These are phyloP conservation scores for Cherax destructor DNA, from an alignment of 1,140 invertebrate species.

Conservation along the genomic window DNA sequence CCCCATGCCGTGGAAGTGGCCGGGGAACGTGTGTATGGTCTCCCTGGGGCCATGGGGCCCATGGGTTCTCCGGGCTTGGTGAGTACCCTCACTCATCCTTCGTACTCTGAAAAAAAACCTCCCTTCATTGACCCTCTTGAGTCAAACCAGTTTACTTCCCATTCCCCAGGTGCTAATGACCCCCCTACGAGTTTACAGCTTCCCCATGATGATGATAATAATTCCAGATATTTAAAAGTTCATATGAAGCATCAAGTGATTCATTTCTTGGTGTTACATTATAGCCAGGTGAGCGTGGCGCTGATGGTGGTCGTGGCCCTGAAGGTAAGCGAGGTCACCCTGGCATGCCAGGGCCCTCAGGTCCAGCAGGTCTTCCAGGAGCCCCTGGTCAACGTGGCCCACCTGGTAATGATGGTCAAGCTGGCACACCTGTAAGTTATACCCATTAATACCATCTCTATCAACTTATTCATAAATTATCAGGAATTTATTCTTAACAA, in stretches of 20 bases:
- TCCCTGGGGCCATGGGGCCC: constrained; percentile 67
- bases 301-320: constrained; percentile 69
- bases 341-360: constrained; percentile 68
- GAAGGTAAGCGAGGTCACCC: constrained; percentile 68
- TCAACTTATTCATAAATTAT: too few relatives aligned
- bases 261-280: not conserved
- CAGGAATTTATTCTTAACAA: too few relatives aligned
- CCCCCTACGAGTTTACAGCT: too few relatives aligned
- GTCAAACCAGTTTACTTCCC: too few relatives aligned
- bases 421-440: constrained; percentile 64
- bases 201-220: too few relatives aligned
- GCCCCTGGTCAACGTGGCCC: constrained; percentile 67
- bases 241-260: not conserved
- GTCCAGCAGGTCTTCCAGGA: constrained; percentile 71
- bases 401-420: constrained; percentile 67
- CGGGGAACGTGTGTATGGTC: constrained; percentile 67
- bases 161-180: too few relatives aligned
- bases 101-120: too few relatives aligned
- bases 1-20: constrained; percentile 28
- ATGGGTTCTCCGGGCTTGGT: constrained; percentile 70
- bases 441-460: not conserved
- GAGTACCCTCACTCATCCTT: not conserved
- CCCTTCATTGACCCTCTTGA: too few relatives aligned
- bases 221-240: not conserved
- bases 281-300: constrained; percentile 72